Base-by-base conservation (phyloP, 1,140 invertebrate species). In the Monomorium pharaonis region DNA sequence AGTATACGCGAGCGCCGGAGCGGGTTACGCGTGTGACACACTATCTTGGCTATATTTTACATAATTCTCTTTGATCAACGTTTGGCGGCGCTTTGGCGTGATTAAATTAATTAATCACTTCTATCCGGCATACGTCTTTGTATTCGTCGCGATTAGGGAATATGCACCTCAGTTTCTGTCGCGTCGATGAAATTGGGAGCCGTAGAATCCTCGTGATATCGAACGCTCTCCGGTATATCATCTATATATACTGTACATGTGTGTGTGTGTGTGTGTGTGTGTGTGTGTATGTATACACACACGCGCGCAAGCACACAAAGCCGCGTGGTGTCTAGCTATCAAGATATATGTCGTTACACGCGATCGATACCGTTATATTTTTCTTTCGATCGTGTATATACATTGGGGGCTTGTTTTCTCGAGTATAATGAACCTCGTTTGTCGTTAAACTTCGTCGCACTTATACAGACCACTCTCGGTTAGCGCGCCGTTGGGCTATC, bases 391-490 rank as follows among this genome's bases (percentile, higher is more conserved):
- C 78, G 51, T 58, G 51, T 58, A 83, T 56, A 30, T 72, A 58
- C 67, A 58, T 58, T 30, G 67, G 67, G n/a, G 51, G 37, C 62
- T 74, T 74, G 67, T 83, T 83, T 74, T 58, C 78, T 5, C 65
- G 78, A 42, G 78, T 74, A 83, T 83, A 83, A 83, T 83, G 78
- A 83, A 83, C 78, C 67, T 83, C 78, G 78, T 83, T 83, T 83
- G 78, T 83, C 78, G 78, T 83, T 83, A 83, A 83, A 83, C 78
- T 74, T 74, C 2, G 78, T 74, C 54, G 24, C 67, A 58, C 42
- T 24, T 83, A 74, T 21, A 83, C 14, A 72, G 78, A 81, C 54
- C 67, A 80, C 44, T 77, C 67, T 60, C 67, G 67, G n/a, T 44
- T 37, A 47, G 65, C 18, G 27, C 42, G n/a, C n/a, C n/a, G n/a